Evolutionary conservation across 2,113 vertebrate genomes (phyloP), one percentile per base, ranked within the genome.

Genomic region (Semnornis frantzii): DNA sequence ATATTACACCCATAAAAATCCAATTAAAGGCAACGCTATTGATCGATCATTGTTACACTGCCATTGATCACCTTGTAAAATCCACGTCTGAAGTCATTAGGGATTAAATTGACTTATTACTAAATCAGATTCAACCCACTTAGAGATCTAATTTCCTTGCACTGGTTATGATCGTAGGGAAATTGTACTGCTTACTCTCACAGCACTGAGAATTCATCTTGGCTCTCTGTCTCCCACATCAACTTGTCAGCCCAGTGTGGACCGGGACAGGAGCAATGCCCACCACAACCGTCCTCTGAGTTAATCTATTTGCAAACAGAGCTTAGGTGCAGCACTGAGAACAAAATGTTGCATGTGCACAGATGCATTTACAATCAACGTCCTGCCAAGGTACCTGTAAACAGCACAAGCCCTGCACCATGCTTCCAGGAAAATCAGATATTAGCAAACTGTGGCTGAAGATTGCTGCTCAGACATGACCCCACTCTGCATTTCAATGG

Each of bases 51-150:
- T 85, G 80, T 93, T 96, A 94, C 17, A 82, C 46, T 90, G 84
- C 70, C 92, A 96, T 92, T 55, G 93, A 97, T 86, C 97, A 94
- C 85, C 84, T 91, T 96, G 91, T 94, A 97, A 97, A 97, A 96
- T 94, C 91, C 90, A 66, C 4, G 70, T 95, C 79, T 97, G 84
- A 97, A 97, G 88, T 95, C 94, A 97, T 97, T 97, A 96, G 94
- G 91, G 95, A 96, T 94, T 97, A 97, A 97, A 97, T 88, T 87
- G 94, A 95, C 92, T 95, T 96, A 96, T 75, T 96, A 96, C 86
- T 94, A 85, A 93, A 95, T 87, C 94, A 97, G 93, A 96, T 94
- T 92, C 95, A 95, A 83, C 55, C 64, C 84, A 93, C 84, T 95
- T 87, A 92, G 66, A 68, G 72, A 55, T 90, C 81, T 95, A 75